Conservation (phyloP, 2,797 vertebrate genomes). For the Epinephelus malabaricus region DNA sequence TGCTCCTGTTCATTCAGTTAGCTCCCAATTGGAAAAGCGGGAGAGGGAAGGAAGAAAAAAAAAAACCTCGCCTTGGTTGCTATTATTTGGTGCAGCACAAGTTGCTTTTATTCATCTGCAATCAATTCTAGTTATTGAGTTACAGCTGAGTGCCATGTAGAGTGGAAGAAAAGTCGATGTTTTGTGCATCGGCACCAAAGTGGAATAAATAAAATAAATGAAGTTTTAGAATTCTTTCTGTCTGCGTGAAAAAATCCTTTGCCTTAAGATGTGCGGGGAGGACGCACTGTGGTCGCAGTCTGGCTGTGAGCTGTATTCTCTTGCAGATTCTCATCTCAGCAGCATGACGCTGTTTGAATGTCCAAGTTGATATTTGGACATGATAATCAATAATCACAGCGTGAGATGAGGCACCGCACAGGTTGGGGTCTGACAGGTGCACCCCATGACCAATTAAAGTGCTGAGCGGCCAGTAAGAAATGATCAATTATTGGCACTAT, state of each 20-base stretch:
- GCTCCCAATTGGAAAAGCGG: conserved; percentile 64
- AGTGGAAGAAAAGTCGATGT: conserved; percentile 53
- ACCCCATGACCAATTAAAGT: conserved; percentile 65
- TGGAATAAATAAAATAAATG: conserved; percentile 44
- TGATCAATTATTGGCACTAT: conserved; percentile 58
- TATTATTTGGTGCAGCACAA: conserved; percentile 58
- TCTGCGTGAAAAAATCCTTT: conserved; percentile 34
- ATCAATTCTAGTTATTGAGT: conserved; percentile 70
- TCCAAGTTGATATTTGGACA: conserved; percentile 64
- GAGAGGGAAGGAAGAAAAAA: conserved; percentile 9
- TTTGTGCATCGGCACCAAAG: conserved; percentile 48
- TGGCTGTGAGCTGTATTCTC: conserved; percentile 49
- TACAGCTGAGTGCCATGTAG: conserved; percentile 58
- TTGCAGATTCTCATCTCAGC: conserved; percentile 39
- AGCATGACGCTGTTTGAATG: conserved; percentile 41
- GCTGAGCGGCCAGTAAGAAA: conserved; percentile 49
- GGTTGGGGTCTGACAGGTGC: conserved; percentile 67
- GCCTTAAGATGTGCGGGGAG: conserved; percentile 56
- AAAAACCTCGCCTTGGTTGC: conserved; percentile 27
- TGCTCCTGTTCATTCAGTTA: conserved; percentile 76
- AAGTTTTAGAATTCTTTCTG: conserved; percentile 36
- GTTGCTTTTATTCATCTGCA: conserved; percentile 70
- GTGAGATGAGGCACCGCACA: conserved; percentile 46
- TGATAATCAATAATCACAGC: conserved; percentile 74
- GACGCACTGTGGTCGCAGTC: conserved; percentile 28